Percentiles rank a stretch among this genome's conserved stretches.
Evolutionary conservation across 2,888 invertebrate species (phyloP).

Genomic region (Tiliacea aurago): DNA sequence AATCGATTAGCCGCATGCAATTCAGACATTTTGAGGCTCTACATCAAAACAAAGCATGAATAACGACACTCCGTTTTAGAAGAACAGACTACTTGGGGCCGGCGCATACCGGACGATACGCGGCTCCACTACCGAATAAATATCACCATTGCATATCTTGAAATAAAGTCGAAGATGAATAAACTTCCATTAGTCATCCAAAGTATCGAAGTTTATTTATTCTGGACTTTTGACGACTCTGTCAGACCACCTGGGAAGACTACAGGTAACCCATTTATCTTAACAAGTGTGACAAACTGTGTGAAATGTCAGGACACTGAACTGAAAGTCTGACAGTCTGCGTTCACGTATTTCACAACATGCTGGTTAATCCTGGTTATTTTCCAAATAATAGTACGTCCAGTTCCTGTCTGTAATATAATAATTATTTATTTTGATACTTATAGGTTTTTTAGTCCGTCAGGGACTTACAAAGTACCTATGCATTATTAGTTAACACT

Average conservation of each 20-base stretch:
- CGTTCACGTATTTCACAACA: background rate
- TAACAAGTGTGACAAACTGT: constrained; percentile 14
- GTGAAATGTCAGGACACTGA: constrained; percentile 1
- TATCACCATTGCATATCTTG: rapidly evolving
- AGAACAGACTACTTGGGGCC: background rate
- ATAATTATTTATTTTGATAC: no score
- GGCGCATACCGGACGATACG: background rate
- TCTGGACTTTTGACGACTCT: background rate
- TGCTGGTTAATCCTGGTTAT: background rate
- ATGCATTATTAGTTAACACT: no score
- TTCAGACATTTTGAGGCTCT: background rate
- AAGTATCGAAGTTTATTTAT: background rate
- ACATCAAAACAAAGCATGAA: constrained; percentile 20
- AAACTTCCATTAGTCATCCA: background rate
- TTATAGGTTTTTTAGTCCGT: no score
- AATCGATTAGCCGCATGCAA: constrained; percentile 20
- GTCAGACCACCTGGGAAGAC: constrained; percentile 13
- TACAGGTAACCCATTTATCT: constrained; percentile 21
- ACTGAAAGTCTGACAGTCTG: background rate
- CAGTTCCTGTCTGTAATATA: no score
- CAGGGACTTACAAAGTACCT: no score
- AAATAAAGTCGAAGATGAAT: background rate
- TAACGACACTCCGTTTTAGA: background rate
- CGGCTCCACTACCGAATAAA: background rate
- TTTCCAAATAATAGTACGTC: background rate